A percentile compares a stretch with the other conserved stretches of the same genome.
phyloP scores from a whole-genome alignment of 2,888 invertebrate genomes.

The Andrena chrysosceles region DNA sequence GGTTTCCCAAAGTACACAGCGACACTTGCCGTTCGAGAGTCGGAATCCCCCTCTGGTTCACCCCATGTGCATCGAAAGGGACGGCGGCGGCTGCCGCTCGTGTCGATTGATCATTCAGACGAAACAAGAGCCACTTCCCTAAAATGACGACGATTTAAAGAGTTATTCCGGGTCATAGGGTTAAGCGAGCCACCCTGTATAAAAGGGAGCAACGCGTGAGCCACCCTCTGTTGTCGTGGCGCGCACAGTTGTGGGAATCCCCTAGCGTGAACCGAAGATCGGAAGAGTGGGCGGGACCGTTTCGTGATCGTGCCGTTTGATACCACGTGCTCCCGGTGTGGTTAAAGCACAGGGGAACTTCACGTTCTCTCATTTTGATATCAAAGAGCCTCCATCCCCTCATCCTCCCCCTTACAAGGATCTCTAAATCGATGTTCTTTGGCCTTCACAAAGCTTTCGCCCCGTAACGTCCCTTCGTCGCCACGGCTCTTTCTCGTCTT shows the following conservation, averaged over 20 bases:
- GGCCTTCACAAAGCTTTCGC: constrained; percentile 68
- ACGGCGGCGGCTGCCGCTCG: constrained; percentile 3
- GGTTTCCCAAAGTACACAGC: too few species aligned
- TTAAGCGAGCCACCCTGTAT: constrained; percentile 53
- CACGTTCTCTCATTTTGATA: constrained; percentile 70
- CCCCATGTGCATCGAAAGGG: background rate
- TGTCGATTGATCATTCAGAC: constrained; percentile 28
- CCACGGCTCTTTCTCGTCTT: constrained; percentile 42
- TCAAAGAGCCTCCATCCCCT: constrained; percentile 65
- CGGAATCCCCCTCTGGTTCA: too few species aligned
- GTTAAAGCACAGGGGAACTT: constrained; percentile 64
- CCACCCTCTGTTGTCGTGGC: constrained; percentile 55
- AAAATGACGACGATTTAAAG: constrained; percentile 51
- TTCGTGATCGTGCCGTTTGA: constrained; percentile 66
- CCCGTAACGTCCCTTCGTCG: constrained; percentile 46
- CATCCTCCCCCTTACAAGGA: constrained; percentile 35
- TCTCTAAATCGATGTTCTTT: constrained; percentile 74
- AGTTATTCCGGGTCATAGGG: constrained; percentile 60
- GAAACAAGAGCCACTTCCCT: constrained; percentile 18
- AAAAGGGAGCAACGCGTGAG: constrained; percentile 55
- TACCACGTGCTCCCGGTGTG: constrained; percentile 67
- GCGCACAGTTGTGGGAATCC: constrained; percentile 52
- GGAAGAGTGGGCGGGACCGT: constrained; percentile 57
- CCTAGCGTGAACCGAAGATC: constrained; percentile 60
- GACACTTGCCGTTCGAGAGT: too few species aligned